Evolutionary conservation across 2,888 invertebrate genomes (phyloP).

Genomic region (Clivina fossor): DNA sequence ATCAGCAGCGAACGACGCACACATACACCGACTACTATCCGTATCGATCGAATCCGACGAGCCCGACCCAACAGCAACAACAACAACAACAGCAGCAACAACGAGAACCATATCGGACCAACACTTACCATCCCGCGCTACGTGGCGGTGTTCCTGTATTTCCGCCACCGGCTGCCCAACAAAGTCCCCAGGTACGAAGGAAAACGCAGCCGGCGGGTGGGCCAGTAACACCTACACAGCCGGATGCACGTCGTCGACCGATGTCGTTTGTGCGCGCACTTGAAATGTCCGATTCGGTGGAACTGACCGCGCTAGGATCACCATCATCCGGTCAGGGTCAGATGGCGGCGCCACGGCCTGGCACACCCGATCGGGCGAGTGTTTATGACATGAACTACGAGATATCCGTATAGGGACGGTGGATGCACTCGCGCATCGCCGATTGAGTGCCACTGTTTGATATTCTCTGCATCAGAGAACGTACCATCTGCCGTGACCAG

Average conservation of each 20-base stretch:
- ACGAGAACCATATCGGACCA: conserved; percentile 51
- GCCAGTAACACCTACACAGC: conserved; percentile 50
- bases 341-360: conserved; percentile 52
- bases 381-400: conserved; percentile 95
- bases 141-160: conserved; percentile 71
- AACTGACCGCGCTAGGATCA: conserved; percentile 61
- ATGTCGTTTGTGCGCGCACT: conserved; percentile 88
- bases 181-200: conserved; percentile 61
- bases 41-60: conserved; percentile 73
- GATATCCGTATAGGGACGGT: conserved; percentile 82
- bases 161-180: conserved; percentile 56
- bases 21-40: conserved; percentile 52
- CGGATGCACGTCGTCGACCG: conserved; percentile 65
- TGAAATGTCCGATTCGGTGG: conserved; percentile 87
- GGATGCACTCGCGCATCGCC: conserved; percentile 47
- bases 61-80: conserved; percentile 61
- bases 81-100: conserved; percentile 38
- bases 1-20: conserved; percentile 46
- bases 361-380: conserved; percentile 81
- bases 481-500: conserved; percentile 5
- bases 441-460: conserved; percentile 38
- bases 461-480: conserved; percentile 52
- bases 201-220: conserved; percentile 46
- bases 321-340: conserved; percentile 45
- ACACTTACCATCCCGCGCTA: conserved; percentile 63